These are phyloP conservation scores for Hypsibius dujardini DNA, from an alignment of 1,140 invertebrate genomes.

Conservation along the genomic window DNA sequence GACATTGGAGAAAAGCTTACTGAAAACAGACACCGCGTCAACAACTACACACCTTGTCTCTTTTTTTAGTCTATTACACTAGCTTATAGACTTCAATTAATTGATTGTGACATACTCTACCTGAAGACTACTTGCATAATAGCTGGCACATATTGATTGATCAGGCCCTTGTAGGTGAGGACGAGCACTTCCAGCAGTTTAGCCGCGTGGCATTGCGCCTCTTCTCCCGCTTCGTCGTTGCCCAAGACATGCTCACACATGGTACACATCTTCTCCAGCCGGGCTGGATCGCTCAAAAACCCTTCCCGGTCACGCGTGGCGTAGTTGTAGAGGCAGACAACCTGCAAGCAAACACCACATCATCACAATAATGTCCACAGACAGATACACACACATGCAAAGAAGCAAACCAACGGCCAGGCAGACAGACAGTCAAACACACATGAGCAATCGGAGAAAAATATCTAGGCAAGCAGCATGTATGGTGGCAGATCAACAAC, in stretches of 20 bases:
- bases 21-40: no score
- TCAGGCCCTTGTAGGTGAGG: conserved; percentile 57
- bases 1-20: conserved; percentile 7
- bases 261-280: conserved; percentile 75
- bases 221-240: conserved; percentile 61
- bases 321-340: conserved; percentile 63
- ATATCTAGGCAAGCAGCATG: no score
- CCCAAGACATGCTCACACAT: conserved; percentile 69
- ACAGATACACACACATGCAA: no score
- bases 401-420: no score
- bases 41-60: no score
- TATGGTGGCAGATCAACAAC: not conserved
- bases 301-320: conserved; percentile 80
- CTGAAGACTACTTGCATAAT: not conserved
- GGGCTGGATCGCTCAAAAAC: conserved; percentile 73
- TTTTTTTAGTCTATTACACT: no score
- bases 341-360: conserved; percentile 18
- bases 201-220: conserved; percentile 86
- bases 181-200: conserved; percentile 94
- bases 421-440: not conserved
- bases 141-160: conserved; percentile 31
- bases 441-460: no score
- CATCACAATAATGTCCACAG: conserved; percentile 9
- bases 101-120: no score
- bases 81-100: no score